phyloP scores from a whole-genome alignment of 2,797 vertebrate species.

The Pseudomugil gertrudae region DNA sequence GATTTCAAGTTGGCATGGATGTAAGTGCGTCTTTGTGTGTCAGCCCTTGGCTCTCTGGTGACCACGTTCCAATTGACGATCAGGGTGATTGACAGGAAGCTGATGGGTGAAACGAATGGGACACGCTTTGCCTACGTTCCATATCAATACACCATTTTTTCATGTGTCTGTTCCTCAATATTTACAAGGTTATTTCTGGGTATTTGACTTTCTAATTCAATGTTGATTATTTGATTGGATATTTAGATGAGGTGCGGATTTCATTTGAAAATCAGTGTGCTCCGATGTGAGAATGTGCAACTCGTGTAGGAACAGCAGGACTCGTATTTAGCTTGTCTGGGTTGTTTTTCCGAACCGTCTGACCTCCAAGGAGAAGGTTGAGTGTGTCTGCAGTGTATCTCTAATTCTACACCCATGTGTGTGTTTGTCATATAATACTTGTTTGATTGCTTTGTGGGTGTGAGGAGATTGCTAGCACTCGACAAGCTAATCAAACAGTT shows the following conservation, averaged over 20 bases:
- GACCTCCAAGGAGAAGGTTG: conserved; percentile 45
- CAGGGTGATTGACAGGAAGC: conserved; percentile 67
- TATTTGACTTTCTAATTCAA: conserved; percentile 54
- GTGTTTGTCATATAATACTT: conserved; percentile 57
- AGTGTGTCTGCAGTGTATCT: conserved; percentile 21
- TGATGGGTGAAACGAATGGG: conserved; percentile 57
- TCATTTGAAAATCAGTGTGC: conserved; percentile 56
- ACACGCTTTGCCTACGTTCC: conserved; percentile 27
- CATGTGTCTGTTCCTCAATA: conserved; percentile 52
- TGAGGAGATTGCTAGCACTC: conserved; percentile 65
- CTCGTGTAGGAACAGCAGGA: conserved; percentile 25
- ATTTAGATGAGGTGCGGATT: conserved; percentile 56
- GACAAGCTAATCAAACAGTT: conserved; percentile 75
- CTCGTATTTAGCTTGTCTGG: conserved; percentile 8
- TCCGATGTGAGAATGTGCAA: conserved; percentile 20
- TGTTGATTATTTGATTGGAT: conserved; percentile 56
- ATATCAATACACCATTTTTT: conserved; percentile 58
- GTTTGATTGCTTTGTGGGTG: conserved; percentile 72
- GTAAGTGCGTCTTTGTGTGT: conserved; percentile 35
- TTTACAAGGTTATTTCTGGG: conserved; percentile 61
- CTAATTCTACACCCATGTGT: conserved; percentile 16
- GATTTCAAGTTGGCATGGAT: conserved; percentile 48
- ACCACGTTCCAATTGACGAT: conserved; percentile 62
- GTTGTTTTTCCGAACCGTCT: conserved; percentile 38
- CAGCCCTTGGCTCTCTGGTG: conserved; percentile 43